Base-by-base conservation (phyloP, 23 tunicate genomes). In the Trididemnum nubilum region DNA sequence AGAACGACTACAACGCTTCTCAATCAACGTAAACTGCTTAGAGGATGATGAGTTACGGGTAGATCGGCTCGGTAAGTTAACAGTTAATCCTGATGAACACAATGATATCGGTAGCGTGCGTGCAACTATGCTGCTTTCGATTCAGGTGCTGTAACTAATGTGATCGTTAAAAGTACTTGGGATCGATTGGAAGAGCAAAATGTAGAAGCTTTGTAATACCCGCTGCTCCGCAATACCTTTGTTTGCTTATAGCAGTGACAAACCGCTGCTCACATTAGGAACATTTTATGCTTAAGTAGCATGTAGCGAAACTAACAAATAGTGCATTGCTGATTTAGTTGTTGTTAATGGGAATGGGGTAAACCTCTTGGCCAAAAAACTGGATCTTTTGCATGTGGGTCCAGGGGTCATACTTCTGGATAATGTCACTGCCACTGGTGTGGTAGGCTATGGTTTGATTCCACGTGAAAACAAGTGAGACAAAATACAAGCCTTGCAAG, bases 311-410 rank as follows among this genome's bases (percentile, higher is more conserved):
- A 19, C 40, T 30, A 29, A 29, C 23, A 74, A 39, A 21, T 9
- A 38, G 3, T 38, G 61, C 38, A 40, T 7, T 25, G 80, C 59
- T 29, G 80, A 74, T 29, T 74, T 74, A 37, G 61, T 39, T 74
- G 67, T 74, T 74, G 80, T 74, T 25, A 25, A 40, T 38, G 33
- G 59, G 3, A 40, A 15, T 3, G 61, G 80, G 21, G 34, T 67
- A 12, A 37, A 38, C 27, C 61, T 74, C 4, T 74, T 74, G 67
- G 25, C 80, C 12, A 30, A 44, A 74, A 24, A 44, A 19, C 27
- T 74, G 25, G 61, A 30, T 21, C 30, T 74, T 5, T 26, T 74
- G 33, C 61, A 44, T 4, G 61, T 44, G n/a, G 38, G 80, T 30
- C 75, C 75, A 70, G 44, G 19, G 44, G 75, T 32, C 5, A 37